These are phyloP conservation scores for Caerostris darwini DNA, from an alignment of 1,140 invertebrate genomes.

Conservation along the genomic window DNA sequence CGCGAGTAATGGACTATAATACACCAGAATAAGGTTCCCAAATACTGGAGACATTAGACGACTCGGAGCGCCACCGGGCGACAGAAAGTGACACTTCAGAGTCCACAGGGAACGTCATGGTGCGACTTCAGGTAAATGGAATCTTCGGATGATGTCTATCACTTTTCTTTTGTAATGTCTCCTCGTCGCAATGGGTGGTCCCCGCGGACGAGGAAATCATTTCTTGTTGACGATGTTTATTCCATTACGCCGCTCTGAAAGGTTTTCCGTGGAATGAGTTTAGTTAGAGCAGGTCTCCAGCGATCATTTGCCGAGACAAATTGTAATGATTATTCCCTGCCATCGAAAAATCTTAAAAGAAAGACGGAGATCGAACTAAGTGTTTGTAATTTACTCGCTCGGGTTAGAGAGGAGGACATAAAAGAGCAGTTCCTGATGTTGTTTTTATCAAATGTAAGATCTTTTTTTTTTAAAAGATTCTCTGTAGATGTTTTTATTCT, in stretches of 20 bases:
- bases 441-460: background rate
- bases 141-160: constrained; percentile 61
- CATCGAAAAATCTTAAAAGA: constrained; percentile 31
- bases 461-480: background rate
- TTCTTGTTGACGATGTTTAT: constrained; percentile 58
- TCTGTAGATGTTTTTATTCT: background rate
- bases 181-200: constrained; percentile 40
- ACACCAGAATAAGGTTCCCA: constrained; percentile 27
- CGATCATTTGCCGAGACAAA: constrained; percentile 56
- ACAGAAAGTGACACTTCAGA: constrained; percentile 21
- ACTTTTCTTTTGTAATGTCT: constrained; percentile 65
- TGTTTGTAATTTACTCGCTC: constrained; percentile 26
- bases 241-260: constrained; percentile 50
- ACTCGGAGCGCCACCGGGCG: constrained; percentile 41
- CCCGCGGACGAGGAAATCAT: constrained; percentile 37
- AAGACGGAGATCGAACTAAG: background rate
- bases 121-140: constrained; percentile 56
- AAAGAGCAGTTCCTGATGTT: background rate
- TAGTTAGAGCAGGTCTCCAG: constrained; percentile 34
- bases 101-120: constrained; percentile 24
- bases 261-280: constrained; percentile 43
- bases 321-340: constrained; percentile 33
- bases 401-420: background rate
- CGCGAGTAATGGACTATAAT: constrained; percentile 63
- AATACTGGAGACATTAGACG: background rate